phyloP scores from a whole-genome alignment of 2,888 invertebrate species.

The Muschampia plurimacula region DNA sequence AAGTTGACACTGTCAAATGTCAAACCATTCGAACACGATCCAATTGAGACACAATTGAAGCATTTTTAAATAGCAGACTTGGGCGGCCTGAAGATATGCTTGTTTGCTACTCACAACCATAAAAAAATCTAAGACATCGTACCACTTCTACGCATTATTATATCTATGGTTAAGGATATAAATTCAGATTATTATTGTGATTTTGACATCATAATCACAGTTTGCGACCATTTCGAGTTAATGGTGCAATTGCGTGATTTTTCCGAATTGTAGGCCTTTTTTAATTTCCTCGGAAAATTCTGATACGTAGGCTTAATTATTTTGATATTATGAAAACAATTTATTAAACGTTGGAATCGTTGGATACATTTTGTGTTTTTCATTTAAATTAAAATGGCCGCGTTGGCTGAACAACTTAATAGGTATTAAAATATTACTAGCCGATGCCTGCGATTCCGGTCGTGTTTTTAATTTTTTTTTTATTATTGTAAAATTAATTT shows the following conservation, averaged over 20 bases:
- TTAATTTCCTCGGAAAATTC: conserved; percentile 28
- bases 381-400: background rate
- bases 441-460: background rate
- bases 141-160: background rate
- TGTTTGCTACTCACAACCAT: no score
- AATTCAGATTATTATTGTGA: conserved; percentile 14
- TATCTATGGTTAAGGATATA: conserved; percentile 14
- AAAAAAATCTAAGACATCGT: background rate
- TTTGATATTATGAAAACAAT: conserved; percentile 22
- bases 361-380: conserved; percentile 7
- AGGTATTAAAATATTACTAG: background rate
- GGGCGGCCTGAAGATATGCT: no score
- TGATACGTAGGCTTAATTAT: conserved; percentile 22
- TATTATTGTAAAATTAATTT: no score
- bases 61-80: no score
- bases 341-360: background rate
- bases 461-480: background rate
- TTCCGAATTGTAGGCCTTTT: conserved; percentile 8
- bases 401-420: conserved; percentile 2
- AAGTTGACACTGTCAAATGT: no score
- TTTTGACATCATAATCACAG: conserved; percentile 30
- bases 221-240: conserved; percentile 10
- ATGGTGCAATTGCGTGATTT: conserved; percentile 21
- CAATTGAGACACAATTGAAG: no score
- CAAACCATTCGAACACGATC: no score